Evolutionary conservation across 2,797 vertebrate genomes (phyloP).

Genomic region (Prionace glauca): DNA sequence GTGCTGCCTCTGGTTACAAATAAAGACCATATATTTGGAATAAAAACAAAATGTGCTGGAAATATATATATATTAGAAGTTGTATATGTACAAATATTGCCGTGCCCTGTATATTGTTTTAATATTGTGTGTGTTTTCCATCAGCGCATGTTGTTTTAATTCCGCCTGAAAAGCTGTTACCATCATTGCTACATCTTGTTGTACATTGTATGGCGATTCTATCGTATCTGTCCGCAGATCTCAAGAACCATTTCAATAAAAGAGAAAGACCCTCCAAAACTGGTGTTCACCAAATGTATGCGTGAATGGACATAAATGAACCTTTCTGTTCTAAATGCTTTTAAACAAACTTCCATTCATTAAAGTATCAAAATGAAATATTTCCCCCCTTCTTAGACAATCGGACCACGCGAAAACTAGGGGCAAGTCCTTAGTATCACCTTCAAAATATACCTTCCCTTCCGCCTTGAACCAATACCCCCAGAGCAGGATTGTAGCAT

Average conservation of each 20-base stretch:
- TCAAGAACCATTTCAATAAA: neutral
- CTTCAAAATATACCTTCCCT: neutral
- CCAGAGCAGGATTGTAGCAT: neutral
- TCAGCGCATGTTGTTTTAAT: neutral
- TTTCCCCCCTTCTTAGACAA: neutral
- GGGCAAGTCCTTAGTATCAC: neutral
- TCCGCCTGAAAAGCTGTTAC: neutral
- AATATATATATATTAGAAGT: slow-evolving; percentile 19
- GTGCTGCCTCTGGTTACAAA: neutral
- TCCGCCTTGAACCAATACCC: neutral
- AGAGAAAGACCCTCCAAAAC: neutral
- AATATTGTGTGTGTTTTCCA: neutral
- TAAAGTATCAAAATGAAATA: neutral
- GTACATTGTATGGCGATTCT: neutral
- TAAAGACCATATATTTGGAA: neutral
- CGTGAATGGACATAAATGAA: neutral
- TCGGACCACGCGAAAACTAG: neutral
- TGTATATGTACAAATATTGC: slow-evolving; percentile 17
- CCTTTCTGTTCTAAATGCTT: neutral
- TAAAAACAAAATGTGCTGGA: neutral
- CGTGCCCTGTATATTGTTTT: neutral
- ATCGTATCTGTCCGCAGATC: neutral
- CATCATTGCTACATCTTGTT: neutral
- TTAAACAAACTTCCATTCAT: neutral
- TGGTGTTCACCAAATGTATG: neutral